phyloP scores from a whole-genome alignment of 2,888 invertebrate genomes.

The Slavum lentiscoides region DNA sequence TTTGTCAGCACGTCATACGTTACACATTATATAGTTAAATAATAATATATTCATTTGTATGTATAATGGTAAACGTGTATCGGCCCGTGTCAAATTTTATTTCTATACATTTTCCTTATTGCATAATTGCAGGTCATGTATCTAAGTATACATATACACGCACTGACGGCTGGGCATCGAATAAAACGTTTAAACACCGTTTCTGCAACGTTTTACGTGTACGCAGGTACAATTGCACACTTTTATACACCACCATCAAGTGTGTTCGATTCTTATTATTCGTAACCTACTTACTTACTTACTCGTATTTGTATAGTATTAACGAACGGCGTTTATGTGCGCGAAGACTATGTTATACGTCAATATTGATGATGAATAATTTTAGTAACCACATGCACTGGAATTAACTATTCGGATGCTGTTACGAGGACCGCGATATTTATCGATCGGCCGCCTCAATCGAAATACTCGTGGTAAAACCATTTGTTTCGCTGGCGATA shows the following conservation, averaged over 20 bases:
- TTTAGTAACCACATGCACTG: no score
- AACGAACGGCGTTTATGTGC: neutral
- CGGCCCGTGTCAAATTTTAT: conserved; percentile 23
- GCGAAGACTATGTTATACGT: neutral
- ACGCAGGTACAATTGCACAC: conserved; percentile 8
- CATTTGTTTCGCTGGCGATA: no score
- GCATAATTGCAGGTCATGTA: neutral
- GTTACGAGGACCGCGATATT: no score
- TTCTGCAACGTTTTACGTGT: neutral
- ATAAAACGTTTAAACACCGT: neutral
- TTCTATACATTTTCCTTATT: neutral
- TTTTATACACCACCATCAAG: neutral
- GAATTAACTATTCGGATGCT: no score
- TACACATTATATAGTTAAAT: no score
- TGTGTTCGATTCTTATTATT: neutral
- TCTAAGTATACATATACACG: neutral
- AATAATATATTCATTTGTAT: neutral
- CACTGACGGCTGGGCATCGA: neutral
- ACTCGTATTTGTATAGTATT: no score
- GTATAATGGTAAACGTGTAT: neutral
- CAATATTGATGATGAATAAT: no score
- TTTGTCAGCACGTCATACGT: no score
- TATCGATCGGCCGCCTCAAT: no score
- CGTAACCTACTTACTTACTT: conserved; percentile 22
- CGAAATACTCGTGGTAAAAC: no score